phyloP scores from a whole-genome alignment of 2,113 vertebrate species.

The Tauraco erythrolophus region DNA sequence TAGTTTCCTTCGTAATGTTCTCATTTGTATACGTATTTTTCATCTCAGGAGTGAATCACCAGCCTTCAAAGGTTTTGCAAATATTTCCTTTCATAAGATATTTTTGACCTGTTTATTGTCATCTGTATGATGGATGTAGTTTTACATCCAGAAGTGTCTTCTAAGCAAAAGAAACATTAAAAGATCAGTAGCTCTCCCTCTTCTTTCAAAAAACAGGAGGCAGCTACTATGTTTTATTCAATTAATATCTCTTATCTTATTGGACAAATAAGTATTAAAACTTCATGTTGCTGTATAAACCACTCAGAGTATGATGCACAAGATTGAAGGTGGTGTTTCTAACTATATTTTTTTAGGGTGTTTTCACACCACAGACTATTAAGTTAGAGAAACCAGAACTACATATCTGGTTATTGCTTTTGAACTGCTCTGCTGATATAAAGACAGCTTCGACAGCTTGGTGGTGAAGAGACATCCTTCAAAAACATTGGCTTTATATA shows the following conservation, averaged over 20 bases:
- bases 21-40: not conserved
- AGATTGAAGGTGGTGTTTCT: not conserved
- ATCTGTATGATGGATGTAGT: not conserved
- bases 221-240: not conserved
- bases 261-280: slow-evolving; percentile 2
- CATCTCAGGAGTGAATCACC: not conserved
- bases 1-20: not conserved
- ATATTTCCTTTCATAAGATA: slow-evolving; percentile 1
- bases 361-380: not conserved
- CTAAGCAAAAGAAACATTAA: not conserved
- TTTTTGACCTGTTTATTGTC: not conserved
- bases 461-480: not conserved
- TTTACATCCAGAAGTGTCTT: not conserved
- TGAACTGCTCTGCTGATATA: not conserved
- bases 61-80: not conserved
- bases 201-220: not conserved
- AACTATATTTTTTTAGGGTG: not conserved
- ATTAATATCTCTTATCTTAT: not conserved
- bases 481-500: not conserved
- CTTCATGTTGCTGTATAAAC: not conserved
- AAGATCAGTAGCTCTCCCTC: not conserved
- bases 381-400: not conserved
- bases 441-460: not conserved
- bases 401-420: not conserved
- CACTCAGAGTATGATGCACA: not conserved